These are phyloP conservation scores for Mormyrops attenuatus DNA, from an alignment of 2,797 vertebrate species.

Conservation along the genomic window DNA sequence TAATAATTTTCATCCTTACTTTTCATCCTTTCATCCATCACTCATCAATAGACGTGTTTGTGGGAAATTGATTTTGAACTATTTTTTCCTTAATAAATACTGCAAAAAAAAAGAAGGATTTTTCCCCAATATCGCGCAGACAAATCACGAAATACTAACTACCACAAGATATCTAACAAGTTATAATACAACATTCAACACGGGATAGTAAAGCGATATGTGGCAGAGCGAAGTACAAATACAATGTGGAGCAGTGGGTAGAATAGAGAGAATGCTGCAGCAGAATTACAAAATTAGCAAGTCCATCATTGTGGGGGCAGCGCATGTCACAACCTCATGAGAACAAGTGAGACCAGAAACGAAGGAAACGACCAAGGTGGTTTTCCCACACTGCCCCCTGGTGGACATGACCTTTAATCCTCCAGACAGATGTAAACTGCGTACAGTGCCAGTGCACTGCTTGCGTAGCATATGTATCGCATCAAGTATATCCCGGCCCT, in stretches of 20 bases:
- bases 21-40: background rate
- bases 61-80: background rate
- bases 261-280: background rate
- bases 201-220: background rate
- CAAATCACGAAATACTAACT: background rate
- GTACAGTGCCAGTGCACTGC: background rate
- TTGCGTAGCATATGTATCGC: background rate
- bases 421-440: background rate
- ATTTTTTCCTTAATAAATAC: background rate
- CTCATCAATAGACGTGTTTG: background rate
- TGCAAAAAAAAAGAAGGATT: background rate
- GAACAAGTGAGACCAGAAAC: background rate
- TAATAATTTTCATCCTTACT: background rate
- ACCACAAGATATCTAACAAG: background rate
- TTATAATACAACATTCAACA: background rate
- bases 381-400: background rate
- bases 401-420: background rate
- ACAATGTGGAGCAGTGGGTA: background rate
- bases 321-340: background rate
- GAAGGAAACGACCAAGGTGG: background rate
- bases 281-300: background rate
- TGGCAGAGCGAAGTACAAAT: background rate
- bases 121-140: background rate
- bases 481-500: background rate
- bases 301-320: background rate